A percentile compares a stretch with the other conserved stretches of the same genome.
These are phyloP conservation scores for Gnathonemus longibarbis DNA, from an alignment of 2,113 vertebrate species.

Conservation along the genomic window DNA sequence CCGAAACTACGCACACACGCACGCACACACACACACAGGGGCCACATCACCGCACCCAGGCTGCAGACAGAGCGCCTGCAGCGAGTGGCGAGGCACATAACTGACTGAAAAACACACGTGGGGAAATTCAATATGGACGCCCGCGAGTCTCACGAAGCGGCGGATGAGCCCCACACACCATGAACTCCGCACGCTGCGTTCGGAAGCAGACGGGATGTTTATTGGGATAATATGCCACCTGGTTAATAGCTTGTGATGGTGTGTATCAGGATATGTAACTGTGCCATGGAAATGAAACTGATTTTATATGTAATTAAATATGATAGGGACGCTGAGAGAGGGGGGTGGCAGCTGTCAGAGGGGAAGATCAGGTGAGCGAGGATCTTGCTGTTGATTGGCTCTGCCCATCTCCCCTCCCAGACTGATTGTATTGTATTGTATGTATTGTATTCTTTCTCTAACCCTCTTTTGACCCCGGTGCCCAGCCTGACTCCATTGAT, in stretches of 20 bases:
- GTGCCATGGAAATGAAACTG: background rate
- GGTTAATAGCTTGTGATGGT: background rate
- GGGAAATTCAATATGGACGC: background rate
- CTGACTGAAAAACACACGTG: background rate
- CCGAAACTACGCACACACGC: too few species aligned
- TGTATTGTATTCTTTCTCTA: background rate
- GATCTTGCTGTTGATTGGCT: background rate
- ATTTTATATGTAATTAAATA: constrained; percentile 2
- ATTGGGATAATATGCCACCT: background rate
- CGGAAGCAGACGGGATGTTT: background rate
- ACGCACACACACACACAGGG: background rate
- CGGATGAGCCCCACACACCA: too few species aligned
- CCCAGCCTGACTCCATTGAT: background rate
- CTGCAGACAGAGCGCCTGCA: background rate
- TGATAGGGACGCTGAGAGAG: background rate
- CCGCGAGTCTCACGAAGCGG: background rate
- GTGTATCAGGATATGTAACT: background rate
- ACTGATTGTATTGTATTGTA: background rate
- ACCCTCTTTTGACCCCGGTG: background rate
- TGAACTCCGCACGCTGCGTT: background rate
- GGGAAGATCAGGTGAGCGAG: background rate
- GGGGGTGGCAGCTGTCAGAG: background rate
- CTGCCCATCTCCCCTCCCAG: background rate
- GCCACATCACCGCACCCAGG: background rate
- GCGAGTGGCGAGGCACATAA: background rate